Evolutionary conservation across 2,113 vertebrate species (phyloP), one percentile per base, ranked within the genome.

Genomic region (Indicator indicator): DNA sequence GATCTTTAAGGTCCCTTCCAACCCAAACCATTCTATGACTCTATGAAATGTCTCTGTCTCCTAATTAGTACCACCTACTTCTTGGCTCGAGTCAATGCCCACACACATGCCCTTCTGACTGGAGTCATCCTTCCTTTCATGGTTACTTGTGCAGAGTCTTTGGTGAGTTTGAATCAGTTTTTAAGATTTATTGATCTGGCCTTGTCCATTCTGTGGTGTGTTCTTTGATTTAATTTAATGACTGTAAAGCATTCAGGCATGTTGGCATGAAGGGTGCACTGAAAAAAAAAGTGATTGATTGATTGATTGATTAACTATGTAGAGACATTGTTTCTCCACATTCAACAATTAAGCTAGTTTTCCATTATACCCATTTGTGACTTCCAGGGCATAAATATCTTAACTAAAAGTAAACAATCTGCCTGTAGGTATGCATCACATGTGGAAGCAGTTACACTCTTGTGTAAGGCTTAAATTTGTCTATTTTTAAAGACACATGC

Each of bases 181-280:
- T 90, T 74, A 90, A 93, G 95, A 97, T 95, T 95, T 94, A 97
- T 94, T 95, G 91, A 93, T 91, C 88, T 94, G 70, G 88, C 96
- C 96, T 97, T 95, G 90, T 76, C 80, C 85, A 69, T 94, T 83
- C 80, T 83, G 56, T 93, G 82, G 58, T 86, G 62, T 91, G 67
- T 88, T 96, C 85, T 96, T 93, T 93, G 93, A 90, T 78, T 90
- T 93, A 97, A 95, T 96, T 94, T 95, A 96, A 96, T 84, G 90
- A 93, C 91, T 8, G 3, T 86, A 94, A 96, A 95, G 83, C 92
- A 88, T 78, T 95, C 90, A 96, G 86, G 88, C 92, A 93, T 95
- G 94, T 83, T 95, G 91, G 76, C 83, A 69, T 90, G 94, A 93
- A 90, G 79, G 85, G 89, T 94, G 79, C 27, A 17, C 83, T 71